Evolutionary conservation across 2,113 vertebrate species (phyloP).

Genomic region (Mesoclemmys tuberculata): DNA sequence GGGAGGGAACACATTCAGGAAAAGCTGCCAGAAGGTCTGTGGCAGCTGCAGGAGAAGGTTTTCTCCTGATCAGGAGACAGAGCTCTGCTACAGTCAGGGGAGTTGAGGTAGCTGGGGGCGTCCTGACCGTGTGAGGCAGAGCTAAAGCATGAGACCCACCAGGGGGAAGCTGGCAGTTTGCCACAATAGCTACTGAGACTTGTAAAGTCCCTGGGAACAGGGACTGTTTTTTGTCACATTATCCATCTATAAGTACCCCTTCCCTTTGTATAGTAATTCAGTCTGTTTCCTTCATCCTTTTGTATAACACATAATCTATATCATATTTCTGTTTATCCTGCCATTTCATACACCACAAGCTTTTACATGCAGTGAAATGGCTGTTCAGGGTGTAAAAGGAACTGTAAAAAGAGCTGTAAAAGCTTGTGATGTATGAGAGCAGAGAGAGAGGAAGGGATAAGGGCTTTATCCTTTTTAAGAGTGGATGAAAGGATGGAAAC

Average conservation of each 20-base stretch:
- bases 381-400: slow-evolving; percentile 47
- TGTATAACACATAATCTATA: neutral
- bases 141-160: too few species aligned
- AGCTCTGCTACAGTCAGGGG: too few species aligned
- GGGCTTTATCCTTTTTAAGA: slow-evolving; percentile 24
- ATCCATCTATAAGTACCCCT: neutral
- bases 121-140: too few species aligned
- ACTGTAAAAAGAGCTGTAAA: slow-evolving; percentile 57
- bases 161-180: too few species aligned
- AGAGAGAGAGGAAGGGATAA: slow-evolving; percentile 10
- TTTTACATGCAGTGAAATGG: slow-evolving; percentile 54
- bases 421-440: slow-evolving; percentile 35
- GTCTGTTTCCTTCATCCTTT: neutral
- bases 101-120: too few species aligned
- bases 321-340: slow-evolving; percentile 49
- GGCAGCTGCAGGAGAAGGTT: too few species aligned
- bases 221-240: neutral
- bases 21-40: too few species aligned
- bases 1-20: too few species aligned
- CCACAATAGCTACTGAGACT: too few species aligned
- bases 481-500: neutral
- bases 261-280: neutral
- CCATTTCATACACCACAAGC: slow-evolving; percentile 55
- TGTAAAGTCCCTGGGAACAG: neutral
- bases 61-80: too few species aligned